Base-by-base conservation (phyloP, 1,140 invertebrate species). In the Cyclina sinensis region DNA sequence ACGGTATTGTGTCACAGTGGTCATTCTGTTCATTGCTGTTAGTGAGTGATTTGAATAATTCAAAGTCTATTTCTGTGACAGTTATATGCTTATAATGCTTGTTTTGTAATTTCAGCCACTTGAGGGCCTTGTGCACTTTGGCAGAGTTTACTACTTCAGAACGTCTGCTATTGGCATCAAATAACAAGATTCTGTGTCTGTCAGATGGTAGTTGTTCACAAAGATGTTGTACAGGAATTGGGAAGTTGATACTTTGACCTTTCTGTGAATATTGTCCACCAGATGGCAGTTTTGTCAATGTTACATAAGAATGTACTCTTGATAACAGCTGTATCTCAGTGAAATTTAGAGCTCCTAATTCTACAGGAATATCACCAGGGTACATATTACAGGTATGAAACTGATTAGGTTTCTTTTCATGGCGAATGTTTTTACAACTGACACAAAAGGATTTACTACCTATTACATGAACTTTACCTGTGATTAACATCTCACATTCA, bases 181-280 rank as follows among this genome's bases (percentile, higher is more conserved):
- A 48, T 27, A 48, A 27, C 1, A 51, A 27, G 11, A 37, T 9
- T 27, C 24, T 16, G 2, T 78, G 39, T 3, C 5, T 12, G 24
- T 2, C 27, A 14, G 12, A 27, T 78, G 73, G 73, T 24, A 78
- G 18, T 5, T 46, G 1, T 1, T 46, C 12, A 14, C 3, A 78
- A 12, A 48, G 11, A 18, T 16, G 0, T 27, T 78, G 73, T 1
- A 78, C 39, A 43, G 21, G 39, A 48, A 48, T 9, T 32, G 48
- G 48, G 39, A 48, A 48, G 27, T 32, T 48, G 1, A 78, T 78
- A 5, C 9, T 18, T 51, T 78, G 73, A 18, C 73, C 73, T 24
- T 54, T 16, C 48, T 48, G 73, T 3, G 39, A 39, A 48, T 39
- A 78, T 27, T 78, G 73, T 11, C 73, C 73, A 30, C 73, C 73